Conservation (phyloP, 37 sponge, comb jelly and placozoan species). For the Haliclona indistincta region DNA sequence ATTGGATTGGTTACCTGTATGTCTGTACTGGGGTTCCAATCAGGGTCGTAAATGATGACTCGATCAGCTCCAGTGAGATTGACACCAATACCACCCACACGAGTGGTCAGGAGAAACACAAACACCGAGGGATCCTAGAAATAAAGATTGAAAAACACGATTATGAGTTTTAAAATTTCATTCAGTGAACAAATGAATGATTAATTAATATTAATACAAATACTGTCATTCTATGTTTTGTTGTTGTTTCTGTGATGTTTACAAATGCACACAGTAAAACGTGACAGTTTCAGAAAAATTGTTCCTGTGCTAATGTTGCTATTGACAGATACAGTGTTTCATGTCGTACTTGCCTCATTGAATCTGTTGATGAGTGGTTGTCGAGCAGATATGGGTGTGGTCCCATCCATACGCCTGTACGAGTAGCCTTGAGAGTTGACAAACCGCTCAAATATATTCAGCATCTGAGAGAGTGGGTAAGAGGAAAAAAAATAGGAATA, state of each 20-base stretch:
- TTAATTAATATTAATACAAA: no score
- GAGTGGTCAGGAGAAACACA: conserved; percentile 96
- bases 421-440: conserved; percentile 54
- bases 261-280: no score
- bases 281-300: not conserved
- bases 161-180: not conserved
- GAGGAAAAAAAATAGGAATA: not conserved
- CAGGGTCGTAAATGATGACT: conserved; percentile 95
- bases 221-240: no score
- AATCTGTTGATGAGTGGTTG: conserved; percentile 82
- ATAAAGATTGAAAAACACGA: not conserved
- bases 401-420: conserved; percentile 94
- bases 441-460: conserved; percentile 86
- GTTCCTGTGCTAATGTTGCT: not conserved
- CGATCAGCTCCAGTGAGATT: conserved; percentile 97
- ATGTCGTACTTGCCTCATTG: conserved; percentile 68
- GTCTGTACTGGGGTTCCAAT: conserved; percentile 99
- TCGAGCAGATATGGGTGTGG: conserved; percentile 74
- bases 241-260: no score
- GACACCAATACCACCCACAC: conserved; percentile 97
- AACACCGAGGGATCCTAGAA: conserved; percentile 80
- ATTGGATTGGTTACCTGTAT: conserved; percentile 67
- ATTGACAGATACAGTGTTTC: not conserved
- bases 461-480: conserved; percentile 38
- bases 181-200: no score